These are phyloP conservation scores for Automeris io DNA, from an alignment of 2,888 invertebrate genomes.

Conservation along the genomic window DNA sequence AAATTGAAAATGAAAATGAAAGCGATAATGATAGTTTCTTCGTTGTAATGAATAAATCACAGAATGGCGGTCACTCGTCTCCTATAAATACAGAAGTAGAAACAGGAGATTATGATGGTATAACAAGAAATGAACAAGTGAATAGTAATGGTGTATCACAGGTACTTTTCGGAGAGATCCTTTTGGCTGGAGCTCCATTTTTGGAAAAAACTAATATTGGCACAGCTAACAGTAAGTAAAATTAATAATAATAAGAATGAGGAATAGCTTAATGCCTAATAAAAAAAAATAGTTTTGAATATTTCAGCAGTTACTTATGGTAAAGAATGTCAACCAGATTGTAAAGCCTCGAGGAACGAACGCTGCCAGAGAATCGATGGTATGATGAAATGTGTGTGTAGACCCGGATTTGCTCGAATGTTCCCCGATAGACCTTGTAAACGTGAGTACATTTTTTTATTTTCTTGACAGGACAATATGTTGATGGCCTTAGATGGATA, in stretches of 20 bases:
- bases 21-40: slow-evolving; percentile 85
- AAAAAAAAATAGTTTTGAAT: slow-evolving; percentile 8
- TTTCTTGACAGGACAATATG: too few species aligned
- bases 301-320: slow-evolving; percentile 52
- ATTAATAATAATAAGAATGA: not conserved
- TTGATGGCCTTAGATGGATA: too few species aligned
- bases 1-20: slow-evolving; percentile 67
- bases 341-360: slow-evolving; percentile 87
- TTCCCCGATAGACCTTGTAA: slow-evolving; percentile 92
- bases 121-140: slow-evolving; percentile 79
- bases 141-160: slow-evolving; percentile 80
- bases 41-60: slow-evolving; percentile 83
- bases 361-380: slow-evolving; percentile 82
- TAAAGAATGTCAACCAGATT: slow-evolving; percentile 85
- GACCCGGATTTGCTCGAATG: slow-evolving; percentile 92
- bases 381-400: slow-evolving; percentile 85
- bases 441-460: slow-evolving; percentile 83
- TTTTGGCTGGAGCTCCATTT: slow-evolving; percentile 80
- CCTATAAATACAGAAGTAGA: slow-evolving; percentile 59
- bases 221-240: slow-evolving; percentile 48
- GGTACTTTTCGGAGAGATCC: slow-evolving; percentile 81
- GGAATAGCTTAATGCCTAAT: not conserved
- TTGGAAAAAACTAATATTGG: slow-evolving; percentile 67
- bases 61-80: slow-evolving; percentile 60
- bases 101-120: slow-evolving; percentile 61